Conservation (phyloP, 2,113 vertebrate genomes). For the Crotophaga sulcirostris region DNA sequence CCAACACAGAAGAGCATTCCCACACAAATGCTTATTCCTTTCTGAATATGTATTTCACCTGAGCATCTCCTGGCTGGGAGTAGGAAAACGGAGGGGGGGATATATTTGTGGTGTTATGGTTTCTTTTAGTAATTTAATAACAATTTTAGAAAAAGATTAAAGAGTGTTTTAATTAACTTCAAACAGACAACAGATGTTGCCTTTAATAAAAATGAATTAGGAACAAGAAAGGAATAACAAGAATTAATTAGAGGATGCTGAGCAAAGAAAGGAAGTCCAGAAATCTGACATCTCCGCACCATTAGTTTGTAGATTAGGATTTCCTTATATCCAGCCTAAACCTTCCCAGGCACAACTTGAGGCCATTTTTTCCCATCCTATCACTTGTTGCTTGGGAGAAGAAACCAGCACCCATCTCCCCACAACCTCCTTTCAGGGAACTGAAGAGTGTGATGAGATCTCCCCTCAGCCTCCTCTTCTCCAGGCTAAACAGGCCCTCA, state of each 20-base stretch:
- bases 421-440: no score
- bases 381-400: no score
- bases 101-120: background rate
- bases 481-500: no score
- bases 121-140: background rate
- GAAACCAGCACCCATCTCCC: no score
- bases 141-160: background rate
- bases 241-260: background rate
- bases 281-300: background rate
- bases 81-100: background rate
- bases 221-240: background rate
- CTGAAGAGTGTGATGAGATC: no score
- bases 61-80: background rate
- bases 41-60: background rate
- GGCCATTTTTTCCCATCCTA: no score
- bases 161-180: background rate
- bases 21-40: rapidly evolving
- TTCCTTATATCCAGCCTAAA: background rate
- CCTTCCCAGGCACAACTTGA: no score
- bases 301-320: background rate
- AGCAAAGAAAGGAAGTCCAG: background rate
- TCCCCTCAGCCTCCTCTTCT: no score
- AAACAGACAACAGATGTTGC: background rate
- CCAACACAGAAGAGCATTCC: background rate
- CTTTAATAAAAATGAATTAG: background rate